These are phyloP conservation scores for Zaprionus camerounensis DNA, from an alignment of 1,140 invertebrate genomes.

Conservation along the genomic window DNA sequence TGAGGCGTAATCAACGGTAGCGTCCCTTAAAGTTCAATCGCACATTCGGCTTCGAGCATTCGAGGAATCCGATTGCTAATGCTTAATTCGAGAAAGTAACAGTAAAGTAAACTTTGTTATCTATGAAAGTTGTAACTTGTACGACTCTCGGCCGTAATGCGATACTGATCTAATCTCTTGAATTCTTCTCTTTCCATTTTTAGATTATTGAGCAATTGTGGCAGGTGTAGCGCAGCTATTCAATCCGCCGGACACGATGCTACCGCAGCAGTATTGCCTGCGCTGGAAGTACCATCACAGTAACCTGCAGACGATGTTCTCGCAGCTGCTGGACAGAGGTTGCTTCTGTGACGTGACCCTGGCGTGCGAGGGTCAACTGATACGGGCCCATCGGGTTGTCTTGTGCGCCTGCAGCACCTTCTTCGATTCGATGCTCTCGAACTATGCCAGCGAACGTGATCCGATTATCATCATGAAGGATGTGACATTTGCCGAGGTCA, in stretches of 20 bases:
- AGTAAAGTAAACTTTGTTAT: not conserved
- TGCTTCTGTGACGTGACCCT: constrained; percentile 96
- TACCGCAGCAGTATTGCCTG: constrained; percentile 94
- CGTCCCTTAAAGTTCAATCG: not conserved
- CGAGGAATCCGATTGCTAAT: constrained; percentile 1
- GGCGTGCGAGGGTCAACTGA: constrained; percentile 94
- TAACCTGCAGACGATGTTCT: constrained; percentile 95
- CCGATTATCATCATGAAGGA: constrained; percentile 94
- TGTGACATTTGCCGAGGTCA: constrained; percentile 93
- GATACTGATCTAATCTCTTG: not conserved
- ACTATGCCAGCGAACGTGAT: constrained; percentile 93
- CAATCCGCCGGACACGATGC: constrained; percentile 84
- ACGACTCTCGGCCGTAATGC: not conserved
- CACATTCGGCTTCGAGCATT: not conserved
- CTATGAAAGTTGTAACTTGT: not conserved
- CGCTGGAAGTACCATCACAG: constrained; percentile 96
- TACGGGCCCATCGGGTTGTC: constrained; percentile 94
- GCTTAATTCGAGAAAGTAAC: not conserved
- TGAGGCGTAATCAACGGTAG: too few relatives aligned
- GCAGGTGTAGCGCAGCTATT: constrained; percentile 4
- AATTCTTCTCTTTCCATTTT: not conserved
- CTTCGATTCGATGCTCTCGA: constrained; percentile 94
- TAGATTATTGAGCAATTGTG: constrained; percentile 15
- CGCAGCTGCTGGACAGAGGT: constrained; percentile 93
- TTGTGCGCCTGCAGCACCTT: constrained; percentile 93